Base-by-base conservation (phyloP, 1,140 invertebrate genomes). In the Planococcus citri region DNA sequence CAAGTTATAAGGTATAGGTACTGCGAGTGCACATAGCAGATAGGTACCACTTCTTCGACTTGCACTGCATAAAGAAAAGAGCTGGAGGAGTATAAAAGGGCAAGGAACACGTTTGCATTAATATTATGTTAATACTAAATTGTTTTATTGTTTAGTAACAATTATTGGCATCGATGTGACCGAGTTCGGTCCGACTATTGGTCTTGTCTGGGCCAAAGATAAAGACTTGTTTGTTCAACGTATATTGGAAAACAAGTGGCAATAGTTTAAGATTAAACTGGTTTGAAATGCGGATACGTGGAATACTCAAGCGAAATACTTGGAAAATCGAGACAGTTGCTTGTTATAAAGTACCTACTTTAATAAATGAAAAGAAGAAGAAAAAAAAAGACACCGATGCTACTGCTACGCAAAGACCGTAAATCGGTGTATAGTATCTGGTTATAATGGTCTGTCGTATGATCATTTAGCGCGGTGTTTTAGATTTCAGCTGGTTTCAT, bases 261-360 rank as follows among this genome's bases (percentile, higher is more conserved):
- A 51, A 51, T 51, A 51, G 41, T 51, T 51, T 51, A 17, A 17
- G 41, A 51, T 51, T 51, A 51, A 51, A 51, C 41, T 51, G 41
- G 41, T 51, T 51, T 51, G 12, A 51, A 51, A 51, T 51, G 41
- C 41, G 41, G 41, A 51, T 51, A 20, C 41, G 41, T 51, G 3
- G 41, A 51, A 51, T 51, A 51, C 41, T 51, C 41, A 51, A 3
- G 41, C 41, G 41, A 51, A 51, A 51, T 51, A 51, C 41, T 51
- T 51, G 41, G 41, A 51, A 51, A 51, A 51, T 51, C 41, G 10
- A 51, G 41, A 51, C 41, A 51, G 41, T 51, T 51, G 41, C 41
- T 51, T 51, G 41, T 51, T 51, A 51, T 51, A 51, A 51, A 51
- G 41, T 51, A 51, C 41, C 17, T 33, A n/a, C n/a, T n/a, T n/a